These are phyloP conservation scores for Sapajus apella DNA, from an alignment of 2,113 vertebrate species.

Conservation along the genomic window DNA sequence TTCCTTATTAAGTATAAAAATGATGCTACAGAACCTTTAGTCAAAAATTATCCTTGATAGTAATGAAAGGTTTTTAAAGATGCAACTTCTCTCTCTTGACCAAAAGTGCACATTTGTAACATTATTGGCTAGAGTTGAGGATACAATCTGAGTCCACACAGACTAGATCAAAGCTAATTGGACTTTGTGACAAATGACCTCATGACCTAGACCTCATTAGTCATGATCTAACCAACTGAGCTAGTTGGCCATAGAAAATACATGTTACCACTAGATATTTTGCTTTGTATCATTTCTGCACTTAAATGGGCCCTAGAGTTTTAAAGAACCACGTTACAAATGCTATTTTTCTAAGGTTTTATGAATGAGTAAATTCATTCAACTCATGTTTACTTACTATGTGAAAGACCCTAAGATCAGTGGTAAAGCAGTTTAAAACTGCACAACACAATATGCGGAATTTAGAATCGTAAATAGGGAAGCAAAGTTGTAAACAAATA, in stretches of 20 bases:
- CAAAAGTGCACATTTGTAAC: background rate
- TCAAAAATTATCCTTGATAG: background rate
- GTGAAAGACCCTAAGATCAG: background rate
- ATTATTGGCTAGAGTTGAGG: background rate
- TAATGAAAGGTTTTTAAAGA: constrained; percentile 11
- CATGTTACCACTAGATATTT: background rate
- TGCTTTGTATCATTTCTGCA: constrained; percentile 28
- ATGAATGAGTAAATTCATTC: background rate
- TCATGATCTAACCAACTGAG: constrained; percentile 31
- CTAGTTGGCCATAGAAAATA: background rate
- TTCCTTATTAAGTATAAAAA: constrained; percentile 37
- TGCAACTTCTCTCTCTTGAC: background rate
- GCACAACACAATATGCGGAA: background rate
- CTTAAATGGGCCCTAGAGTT: background rate
- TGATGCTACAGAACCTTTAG: background rate
- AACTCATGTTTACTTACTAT: background rate
- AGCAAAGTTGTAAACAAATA: background rate
- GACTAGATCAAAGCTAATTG: constrained; percentile 40
- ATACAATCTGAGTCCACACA: background rate
- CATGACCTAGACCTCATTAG: constrained; percentile 51
- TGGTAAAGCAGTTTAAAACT: background rate
- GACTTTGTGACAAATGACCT: constrained; percentile 44
- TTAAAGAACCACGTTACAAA: background rate
- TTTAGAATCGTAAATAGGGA: background rate
- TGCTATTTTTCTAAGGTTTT: constrained; percentile 21